These are phyloP conservation scores for Emesis furor DNA, from an alignment of 2,888 invertebrate genomes.

Conservation along the genomic window DNA sequence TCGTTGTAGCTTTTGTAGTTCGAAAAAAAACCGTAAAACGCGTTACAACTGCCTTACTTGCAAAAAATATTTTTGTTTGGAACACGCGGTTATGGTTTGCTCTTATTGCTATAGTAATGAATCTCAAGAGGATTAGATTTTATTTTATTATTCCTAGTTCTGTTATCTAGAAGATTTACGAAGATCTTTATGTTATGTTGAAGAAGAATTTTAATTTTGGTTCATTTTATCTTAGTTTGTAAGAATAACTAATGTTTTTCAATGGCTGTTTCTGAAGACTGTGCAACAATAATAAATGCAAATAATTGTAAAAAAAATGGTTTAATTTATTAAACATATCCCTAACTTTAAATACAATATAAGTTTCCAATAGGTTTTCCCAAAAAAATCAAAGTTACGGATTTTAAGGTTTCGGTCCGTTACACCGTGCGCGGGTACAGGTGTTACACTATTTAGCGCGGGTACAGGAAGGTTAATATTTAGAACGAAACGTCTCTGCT, in stretches of 20 bases:
- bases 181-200: constrained; percentile 43
- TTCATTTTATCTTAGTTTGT: too few species aligned
- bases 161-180: constrained; percentile 38
- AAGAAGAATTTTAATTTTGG: constrained; percentile 30
- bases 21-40: constrained; percentile 48
- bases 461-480: too few species aligned
- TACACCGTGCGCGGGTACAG: neutral
- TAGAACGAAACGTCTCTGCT: too few species aligned
- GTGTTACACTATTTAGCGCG: too few species aligned
- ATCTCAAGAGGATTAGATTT: too few species aligned
- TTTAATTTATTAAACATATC: constrained; percentile 44
- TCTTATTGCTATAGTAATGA: constrained; percentile 44
- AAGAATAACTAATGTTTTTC: neutral
- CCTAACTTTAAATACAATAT: constrained; percentile 45
- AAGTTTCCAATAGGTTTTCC: constrained; percentile 37
- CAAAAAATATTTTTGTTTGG: constrained; percentile 44
- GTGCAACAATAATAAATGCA: constrained; percentile 43
- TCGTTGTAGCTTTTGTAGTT: constrained; percentile 39
- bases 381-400: constrained; percentile 41
- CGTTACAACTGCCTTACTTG: constrained; percentile 42
- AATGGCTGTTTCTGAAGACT: constrained; percentile 40
- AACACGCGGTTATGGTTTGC: constrained; percentile 39
- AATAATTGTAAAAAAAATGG: constrained; percentile 37
- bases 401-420: constrained; percentile 44
- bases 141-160: constrained; percentile 33